A percentile compares a stretch with the other conserved stretches of the same genome.
Conservation (phyloP, 1,140 invertebrate species). For the Aphidius gifuensis region DNA sequence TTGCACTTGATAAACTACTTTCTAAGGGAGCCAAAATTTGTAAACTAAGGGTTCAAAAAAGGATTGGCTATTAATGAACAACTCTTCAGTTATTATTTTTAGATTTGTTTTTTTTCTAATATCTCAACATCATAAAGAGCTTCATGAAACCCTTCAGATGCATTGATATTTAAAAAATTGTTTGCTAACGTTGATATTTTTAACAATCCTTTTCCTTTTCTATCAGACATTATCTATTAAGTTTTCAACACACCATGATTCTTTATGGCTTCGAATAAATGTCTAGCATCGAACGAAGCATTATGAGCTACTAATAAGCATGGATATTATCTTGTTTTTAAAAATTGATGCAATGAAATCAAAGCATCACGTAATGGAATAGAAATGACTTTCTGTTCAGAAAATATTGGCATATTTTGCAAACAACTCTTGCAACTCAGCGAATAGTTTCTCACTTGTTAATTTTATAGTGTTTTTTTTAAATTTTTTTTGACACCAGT, state of each 20-base stretch:
- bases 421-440: slow-evolving; percentile 25
- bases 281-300: slow-evolving; percentile 18
- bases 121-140: slow-evolving; percentile 29
- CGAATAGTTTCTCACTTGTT: slow-evolving; percentile 22
- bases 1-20: slow-evolving; percentile 20
- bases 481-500: neutral
- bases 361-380: slow-evolving; percentile 19
- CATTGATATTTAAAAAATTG: slow-evolving; percentile 18
- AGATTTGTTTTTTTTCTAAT: slow-evolving; percentile 19
- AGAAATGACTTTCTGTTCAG: slow-evolving; percentile 20
- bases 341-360: slow-evolving; percentile 18
- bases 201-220: slow-evolving; percentile 16
- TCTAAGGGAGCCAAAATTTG: slow-evolving; percentile 10
- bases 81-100: slow-evolving; percentile 15
- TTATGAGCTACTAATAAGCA: slow-evolving; percentile 26
- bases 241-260: slow-evolving; percentile 9
- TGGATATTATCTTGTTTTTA: slow-evolving; percentile 15
- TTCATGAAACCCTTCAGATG: slow-evolving; percentile 24
- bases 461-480: slow-evolving; percentile 20
- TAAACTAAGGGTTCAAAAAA: slow-evolving; percentile 13
- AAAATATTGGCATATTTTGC: slow-evolving; percentile 30
- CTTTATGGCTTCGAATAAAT: slow-evolving; percentile 16
- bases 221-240: slow-evolving; percentile 20
- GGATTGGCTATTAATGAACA: slow-evolving; percentile 11
- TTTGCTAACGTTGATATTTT: slow-evolving; percentile 19